phyloP scores from a whole-genome alignment of 2,113 vertebrate species.

The Mastomys coucha region DNA sequence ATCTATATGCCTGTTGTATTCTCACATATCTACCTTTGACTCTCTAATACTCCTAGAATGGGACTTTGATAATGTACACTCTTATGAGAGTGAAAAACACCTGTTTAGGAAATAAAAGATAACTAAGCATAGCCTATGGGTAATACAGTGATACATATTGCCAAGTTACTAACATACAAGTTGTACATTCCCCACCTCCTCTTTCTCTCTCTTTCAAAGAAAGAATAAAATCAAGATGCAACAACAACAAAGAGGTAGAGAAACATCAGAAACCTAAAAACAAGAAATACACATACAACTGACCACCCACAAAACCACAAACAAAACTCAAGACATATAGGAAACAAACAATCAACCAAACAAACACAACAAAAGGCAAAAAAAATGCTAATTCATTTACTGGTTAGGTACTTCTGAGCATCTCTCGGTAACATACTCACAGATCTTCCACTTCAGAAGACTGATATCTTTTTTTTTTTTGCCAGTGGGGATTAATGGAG shows the following conservation, averaged over 20 bases:
- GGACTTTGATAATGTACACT: not conserved
- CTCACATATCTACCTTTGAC: not conserved
- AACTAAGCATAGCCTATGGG: not conserved
- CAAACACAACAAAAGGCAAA: not conserved
- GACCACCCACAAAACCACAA: not conserved
- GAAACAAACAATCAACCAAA: not conserved
- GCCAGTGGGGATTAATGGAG: not conserved
- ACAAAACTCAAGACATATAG: not conserved
- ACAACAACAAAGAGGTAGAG: not conserved
- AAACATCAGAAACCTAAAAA: not conserved
- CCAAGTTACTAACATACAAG: not conserved
- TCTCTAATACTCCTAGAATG: not conserved
- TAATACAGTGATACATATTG: accelerated
- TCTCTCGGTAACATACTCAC: not conserved
- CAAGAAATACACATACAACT: not conserved
- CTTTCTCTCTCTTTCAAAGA: not conserved
- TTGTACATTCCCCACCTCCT: not conserved
- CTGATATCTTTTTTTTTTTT: not conserved
- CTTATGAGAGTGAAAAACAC: not conserved
- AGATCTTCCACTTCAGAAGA: not conserved
- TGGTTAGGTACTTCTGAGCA: not conserved
- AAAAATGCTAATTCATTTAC: not conserved
- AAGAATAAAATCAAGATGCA: not conserved
- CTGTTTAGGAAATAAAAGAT: not conserved
- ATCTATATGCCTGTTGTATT: not conserved